phyloP scores from a whole-genome alignment of 2,113 vertebrate species.

The Nothobranchius kuhntae region DNA sequence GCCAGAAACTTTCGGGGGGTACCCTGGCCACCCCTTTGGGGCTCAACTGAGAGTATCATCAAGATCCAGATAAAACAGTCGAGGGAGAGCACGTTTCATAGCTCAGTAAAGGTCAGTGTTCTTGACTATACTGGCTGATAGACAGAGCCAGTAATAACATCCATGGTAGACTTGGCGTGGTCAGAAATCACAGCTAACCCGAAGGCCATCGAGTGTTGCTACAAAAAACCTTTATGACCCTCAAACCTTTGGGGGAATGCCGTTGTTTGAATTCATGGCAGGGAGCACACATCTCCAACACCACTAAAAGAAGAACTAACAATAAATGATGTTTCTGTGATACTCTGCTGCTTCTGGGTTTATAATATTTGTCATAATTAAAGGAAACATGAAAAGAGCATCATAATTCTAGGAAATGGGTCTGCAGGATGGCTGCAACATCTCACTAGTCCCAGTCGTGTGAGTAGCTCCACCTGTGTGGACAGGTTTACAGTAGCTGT shows the following conservation, averaged over 20 bases:
- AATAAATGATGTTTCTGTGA: not conserved
- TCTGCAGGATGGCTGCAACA: not conserved
- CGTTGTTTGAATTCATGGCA: not conserved
- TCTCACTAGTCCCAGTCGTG: not conserved
- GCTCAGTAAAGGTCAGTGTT: constrained; percentile 13
- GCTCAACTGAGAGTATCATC: not conserved
- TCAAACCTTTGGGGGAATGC: not conserved
- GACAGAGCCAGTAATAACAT: constrained; percentile 5
- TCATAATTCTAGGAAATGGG: not conserved
- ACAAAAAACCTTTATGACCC: not conserved
- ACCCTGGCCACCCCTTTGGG: too few species aligned
- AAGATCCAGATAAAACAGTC: constrained; percentile 2
- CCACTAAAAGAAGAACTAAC: not conserved
- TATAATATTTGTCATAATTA: too few species aligned
- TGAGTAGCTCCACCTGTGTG: not conserved
- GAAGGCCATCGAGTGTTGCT: not conserved
- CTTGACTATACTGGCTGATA: constrained; percentile 10
- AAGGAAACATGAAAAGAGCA: not conserved
- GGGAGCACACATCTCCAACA: not conserved
- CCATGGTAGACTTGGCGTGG: not conserved
- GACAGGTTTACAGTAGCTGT: not conserved
- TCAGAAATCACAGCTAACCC: not conserved
- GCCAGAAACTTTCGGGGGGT: too few species aligned
- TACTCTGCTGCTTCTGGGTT: not conserved
- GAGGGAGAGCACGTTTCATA: constrained; percentile 2